These are phyloP conservation scores for Hesperophylax magnus DNA, from an alignment of 1,140 invertebrate species.

Conservation along the genomic window DNA sequence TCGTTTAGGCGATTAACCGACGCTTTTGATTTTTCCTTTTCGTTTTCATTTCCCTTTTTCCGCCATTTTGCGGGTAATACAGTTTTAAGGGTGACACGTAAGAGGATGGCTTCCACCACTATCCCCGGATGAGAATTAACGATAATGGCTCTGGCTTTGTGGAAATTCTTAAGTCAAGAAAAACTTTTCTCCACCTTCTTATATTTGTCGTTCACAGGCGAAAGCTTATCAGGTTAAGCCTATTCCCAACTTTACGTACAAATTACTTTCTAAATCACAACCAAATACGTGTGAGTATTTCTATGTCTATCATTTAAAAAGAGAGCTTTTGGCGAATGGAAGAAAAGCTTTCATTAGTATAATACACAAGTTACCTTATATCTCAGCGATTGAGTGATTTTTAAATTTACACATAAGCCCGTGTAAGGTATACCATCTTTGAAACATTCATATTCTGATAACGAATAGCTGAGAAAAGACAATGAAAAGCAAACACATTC, in stretches of 20 bases:
- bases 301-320: slow-evolving; percentile 4
- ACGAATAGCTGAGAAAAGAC: too few relatives aligned
- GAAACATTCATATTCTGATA: too few relatives aligned
- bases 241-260: slow-evolving; percentile 42
- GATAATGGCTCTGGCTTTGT: slow-evolving; percentile 54
- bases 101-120: slow-evolving; percentile 53
- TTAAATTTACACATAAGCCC: too few relatives aligned
- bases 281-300: slow-evolving; percentile 35
- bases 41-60: slow-evolving; percentile 49
- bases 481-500: too few relatives aligned
- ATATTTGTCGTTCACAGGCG: slow-evolving; percentile 53
- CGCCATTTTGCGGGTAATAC: slow-evolving; percentile 52
- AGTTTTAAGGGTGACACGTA: slow-evolving; percentile 56
- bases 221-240: slow-evolving; percentile 45
- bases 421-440: too few relatives aligned
- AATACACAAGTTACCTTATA: too few relatives aligned
- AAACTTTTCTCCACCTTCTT: slow-evolving; percentile 52
- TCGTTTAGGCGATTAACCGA: slow-evolving; percentile 50
- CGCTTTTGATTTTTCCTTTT: slow-evolving; percentile 54
- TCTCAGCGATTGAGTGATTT: too few relatives aligned
- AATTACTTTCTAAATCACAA: slow-evolving; percentile 43
- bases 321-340: background rate
- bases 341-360: background rate
- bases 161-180: slow-evolving; percentile 53
- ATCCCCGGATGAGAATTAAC: slow-evolving; percentile 55